Conservation (phyloP, 2,888 invertebrate species). For the Caradrina clavipalpis region DNA sequence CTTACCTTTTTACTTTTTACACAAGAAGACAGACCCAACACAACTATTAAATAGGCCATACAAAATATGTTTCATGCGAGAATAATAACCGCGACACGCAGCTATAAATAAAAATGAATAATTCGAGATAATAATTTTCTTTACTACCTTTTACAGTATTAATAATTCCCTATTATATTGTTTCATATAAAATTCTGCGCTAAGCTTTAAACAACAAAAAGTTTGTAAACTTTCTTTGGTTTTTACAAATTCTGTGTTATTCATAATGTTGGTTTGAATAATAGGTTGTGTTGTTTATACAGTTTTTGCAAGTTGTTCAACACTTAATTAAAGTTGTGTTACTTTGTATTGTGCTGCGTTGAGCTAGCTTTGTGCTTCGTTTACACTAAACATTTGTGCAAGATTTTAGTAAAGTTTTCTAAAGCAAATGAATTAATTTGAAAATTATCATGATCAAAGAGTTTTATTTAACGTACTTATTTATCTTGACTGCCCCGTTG, state of each 20-base stretch:
- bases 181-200: conserved; percentile 33
- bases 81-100: too few relatives aligned
- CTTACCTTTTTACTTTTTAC: too few relatives aligned
- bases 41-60: too few relatives aligned
- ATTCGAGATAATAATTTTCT: neutral
- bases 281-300: conserved; percentile 19
- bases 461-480: neutral
- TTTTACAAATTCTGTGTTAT: conserved; percentile 37
- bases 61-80: too few relatives aligned
- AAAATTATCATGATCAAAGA: neutral
- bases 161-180: conserved; percentile 22
- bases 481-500: too few relatives aligned
- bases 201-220: conserved; percentile 35
- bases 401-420: neutral
- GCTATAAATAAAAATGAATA: too few relatives aligned
- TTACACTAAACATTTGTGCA: conserved; percentile 7
- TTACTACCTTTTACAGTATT: neutral
- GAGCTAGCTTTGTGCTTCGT: neutral
- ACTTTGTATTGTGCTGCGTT: conserved; percentile 16
- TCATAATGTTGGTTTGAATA: conserved; percentile 32
- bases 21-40: too few relatives aligned
- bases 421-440: conserved; percentile 5
- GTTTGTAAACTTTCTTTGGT: conserved; percentile 28
- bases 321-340: conserved; percentile 27
- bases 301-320: conserved; percentile 21